phyloP scores from a whole-genome alignment of 2,888 invertebrate species.

The Melanchra persicariae region DNA sequence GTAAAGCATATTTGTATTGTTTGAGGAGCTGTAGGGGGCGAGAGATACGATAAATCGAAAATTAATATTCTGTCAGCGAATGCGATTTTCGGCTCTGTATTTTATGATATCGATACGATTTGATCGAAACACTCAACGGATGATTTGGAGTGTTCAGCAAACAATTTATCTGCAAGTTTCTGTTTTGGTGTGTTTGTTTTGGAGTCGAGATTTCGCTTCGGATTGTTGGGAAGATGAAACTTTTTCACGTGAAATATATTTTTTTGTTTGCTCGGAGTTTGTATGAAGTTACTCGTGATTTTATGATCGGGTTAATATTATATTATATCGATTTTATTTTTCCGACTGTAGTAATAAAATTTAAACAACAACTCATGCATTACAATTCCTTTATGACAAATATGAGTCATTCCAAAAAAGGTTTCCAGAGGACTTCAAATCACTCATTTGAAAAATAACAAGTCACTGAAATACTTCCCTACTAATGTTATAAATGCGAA shows the following conservation, averaged over 20 bases:
- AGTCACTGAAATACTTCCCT: too few relatives aligned
- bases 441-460: too few relatives aligned
- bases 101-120: conserved; percentile 85
- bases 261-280: conserved; percentile 49
- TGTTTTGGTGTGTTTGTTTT: conserved; percentile 75
- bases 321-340: conserved; percentile 16
- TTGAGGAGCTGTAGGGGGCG: conserved; percentile 80
- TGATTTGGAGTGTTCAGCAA: conserved; percentile 75
- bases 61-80: conserved; percentile 89
- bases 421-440: too few relatives aligned
- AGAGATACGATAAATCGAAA: conserved; percentile 78
- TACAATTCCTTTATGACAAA: too few relatives aligned
- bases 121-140: conserved; percentile 71
- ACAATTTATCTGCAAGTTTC: conserved; percentile 75
- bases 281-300: conserved; percentile 29
- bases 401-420: too few relatives aligned
- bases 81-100: conserved; percentile 81
- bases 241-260: conserved; percentile 57
- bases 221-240: conserved; percentile 64
- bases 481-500: too few relatives aligned
- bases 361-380: not conserved
- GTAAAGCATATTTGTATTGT: conserved; percentile 79
- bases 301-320: conserved; percentile 27
- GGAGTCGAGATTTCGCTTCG: conserved; percentile 65
- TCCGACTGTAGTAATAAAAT: not conserved